Base-by-base conservation (phyloP, 2,113 vertebrate species). In the Marcusenius ussheri region DNA sequence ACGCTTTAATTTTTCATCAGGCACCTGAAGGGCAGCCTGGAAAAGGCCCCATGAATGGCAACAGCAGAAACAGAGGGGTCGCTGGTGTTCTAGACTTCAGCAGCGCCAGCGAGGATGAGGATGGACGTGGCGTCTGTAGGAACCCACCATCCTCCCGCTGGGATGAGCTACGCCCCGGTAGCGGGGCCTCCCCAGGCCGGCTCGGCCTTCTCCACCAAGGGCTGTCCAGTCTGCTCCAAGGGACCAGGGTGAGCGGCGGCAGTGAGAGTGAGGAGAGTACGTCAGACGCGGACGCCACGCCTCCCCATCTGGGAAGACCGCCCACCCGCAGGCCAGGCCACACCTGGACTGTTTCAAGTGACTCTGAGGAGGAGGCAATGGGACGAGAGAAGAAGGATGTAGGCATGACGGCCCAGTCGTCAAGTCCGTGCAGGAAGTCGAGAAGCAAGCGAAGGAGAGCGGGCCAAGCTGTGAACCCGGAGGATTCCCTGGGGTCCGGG, bases 71-170 rank as follows among this genome's bases (percentile, higher is more conserved):
- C 3, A 77, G 74, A 49, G n/a, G 91, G 2, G 58, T 92, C 27
- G 58, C 24, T 89, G 93, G 92, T 5, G 92, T 93, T 11, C 90
- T 91, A 84, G 96, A 96, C 91, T 96, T 97, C 88, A 96, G 97
- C 92, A 96, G 97, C 91, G 94, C 95, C 9, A 98, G 97, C 93
- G 98, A 98, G 88, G 96, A 97, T 11, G 97, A 98, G 11, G 90
- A 91, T 0, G 90, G 90, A 88, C 90, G 84, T 45, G 90, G 53
- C 15, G 39, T 91, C 70, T 92, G 90, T 21, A 93, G 94, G 39
- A 93, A 93, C 90, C 47, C 51, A 1, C 86, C 88, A 94, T 93
- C 93, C 10, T 5, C 85, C 35, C 94, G 93, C 91, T 46, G 31
- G 88, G 45, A 51, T 1, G 91, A 17, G 42, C 51, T 17, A 0